Percentiles rank a stretch among this genome's conserved stretches.
Conservation (phyloP, 2,888 invertebrate genomes). For the Seira sanloemensis region DNA sequence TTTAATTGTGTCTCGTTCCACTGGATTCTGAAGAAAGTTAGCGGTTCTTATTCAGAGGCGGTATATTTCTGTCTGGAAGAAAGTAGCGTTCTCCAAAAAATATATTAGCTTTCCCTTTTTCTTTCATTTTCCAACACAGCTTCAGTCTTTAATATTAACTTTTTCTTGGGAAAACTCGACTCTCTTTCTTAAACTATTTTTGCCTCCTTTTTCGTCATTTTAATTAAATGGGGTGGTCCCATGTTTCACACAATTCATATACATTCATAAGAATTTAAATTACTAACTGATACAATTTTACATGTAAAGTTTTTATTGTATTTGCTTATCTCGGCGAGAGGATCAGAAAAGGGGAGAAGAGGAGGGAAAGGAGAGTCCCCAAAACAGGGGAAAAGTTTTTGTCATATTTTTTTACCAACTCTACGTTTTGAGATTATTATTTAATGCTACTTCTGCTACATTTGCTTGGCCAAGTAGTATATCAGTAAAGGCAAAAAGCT, state of each 20-base stretch:
- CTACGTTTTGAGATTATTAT: constrained; percentile 51
- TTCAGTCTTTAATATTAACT: no score
- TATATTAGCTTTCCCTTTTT: no score
- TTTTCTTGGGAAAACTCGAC: no score
- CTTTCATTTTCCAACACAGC: no score
- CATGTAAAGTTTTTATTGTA: constrained; percentile 40
- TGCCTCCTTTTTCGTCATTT: constrained; percentile 52
- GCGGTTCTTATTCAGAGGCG: no score
- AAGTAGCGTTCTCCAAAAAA: no score
- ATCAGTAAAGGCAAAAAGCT: no score
- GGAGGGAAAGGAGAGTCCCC: constrained; percentile 35
- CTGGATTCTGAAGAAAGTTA: no score
- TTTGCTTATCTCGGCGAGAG: constrained; percentile 45
- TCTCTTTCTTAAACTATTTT: constrained; percentile 37
- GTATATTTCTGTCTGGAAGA: no score
- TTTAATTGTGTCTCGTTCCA: constrained; percentile 46
- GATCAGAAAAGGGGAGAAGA: constrained; percentile 49
- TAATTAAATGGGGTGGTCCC: constrained; percentile 58
- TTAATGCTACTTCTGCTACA: constrained; percentile 51
- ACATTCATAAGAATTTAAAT: constrained; percentile 48
- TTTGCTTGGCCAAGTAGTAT: constrained; percentile 48
- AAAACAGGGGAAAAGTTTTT: constrained; percentile 46
- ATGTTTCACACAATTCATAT: constrained; percentile 47
- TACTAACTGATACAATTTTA: constrained; percentile 57
- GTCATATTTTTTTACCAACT: constrained; percentile 11